Evolutionary conservation across 2,888 invertebrate species (phyloP).

Genomic region (Idaea straminata): DNA sequence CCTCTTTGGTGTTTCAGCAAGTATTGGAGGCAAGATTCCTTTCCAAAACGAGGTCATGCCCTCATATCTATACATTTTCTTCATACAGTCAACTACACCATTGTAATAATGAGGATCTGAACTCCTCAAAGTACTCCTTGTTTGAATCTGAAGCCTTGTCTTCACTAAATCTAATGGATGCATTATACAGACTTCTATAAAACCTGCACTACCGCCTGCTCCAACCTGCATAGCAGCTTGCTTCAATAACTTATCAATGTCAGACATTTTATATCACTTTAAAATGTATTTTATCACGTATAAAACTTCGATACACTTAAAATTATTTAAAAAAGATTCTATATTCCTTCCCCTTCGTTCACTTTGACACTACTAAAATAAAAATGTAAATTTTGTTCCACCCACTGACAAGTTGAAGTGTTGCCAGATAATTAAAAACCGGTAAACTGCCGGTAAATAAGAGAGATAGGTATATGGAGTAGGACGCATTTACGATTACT

Average conservation of each 20-base stretch:
- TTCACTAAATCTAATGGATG: constrained; percentile 97
- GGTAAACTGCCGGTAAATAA: background rate
- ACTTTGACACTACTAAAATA: background rate
- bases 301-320: background rate
- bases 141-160: constrained; percentile 83
- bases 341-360: background rate
- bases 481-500: no score
- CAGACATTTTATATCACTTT: constrained; percentile 50
- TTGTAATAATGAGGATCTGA: constrained; percentile 83
- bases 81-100: constrained; percentile 92
- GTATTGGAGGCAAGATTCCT: constrained; percentile 94
- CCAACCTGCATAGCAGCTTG: constrained; percentile 90
- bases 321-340: background rate
- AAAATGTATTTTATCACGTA: background rate
- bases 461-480: no score
- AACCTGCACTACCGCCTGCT: constrained; percentile 95
- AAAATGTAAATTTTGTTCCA: background rate
- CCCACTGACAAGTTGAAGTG: background rate
- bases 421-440: background rate
- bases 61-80: constrained; percentile 92
- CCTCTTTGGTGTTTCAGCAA: constrained; percentile 96
- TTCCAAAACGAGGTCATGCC: constrained; percentile 94
- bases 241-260: constrained; percentile 75
- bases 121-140: constrained; percentile 39
- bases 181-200: constrained; percentile 97